Evolutionary conservation across 2,113 vertebrate species (phyloP).

Genomic region (Phalacrocorax brasilianus): DNA sequence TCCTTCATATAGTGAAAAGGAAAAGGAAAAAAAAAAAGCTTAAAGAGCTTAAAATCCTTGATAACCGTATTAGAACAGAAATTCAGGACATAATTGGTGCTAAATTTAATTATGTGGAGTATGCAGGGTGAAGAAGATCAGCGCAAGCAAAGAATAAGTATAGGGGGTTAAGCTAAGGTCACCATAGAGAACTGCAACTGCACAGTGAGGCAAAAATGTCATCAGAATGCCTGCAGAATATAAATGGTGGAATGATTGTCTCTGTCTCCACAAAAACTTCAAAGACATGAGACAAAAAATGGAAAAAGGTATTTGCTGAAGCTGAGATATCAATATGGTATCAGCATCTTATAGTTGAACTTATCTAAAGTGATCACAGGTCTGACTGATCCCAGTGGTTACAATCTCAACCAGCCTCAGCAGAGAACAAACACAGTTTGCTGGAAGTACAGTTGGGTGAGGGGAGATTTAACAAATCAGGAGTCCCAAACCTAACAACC

Average conservation of each 20-base stretch:
- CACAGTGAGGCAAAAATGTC: neutral
- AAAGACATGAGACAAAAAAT: neutral
- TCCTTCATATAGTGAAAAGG: neutral
- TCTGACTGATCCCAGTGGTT: neutral
- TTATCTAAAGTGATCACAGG: neutral
- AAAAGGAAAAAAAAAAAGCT: neutral
- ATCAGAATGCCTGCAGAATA: neutral
- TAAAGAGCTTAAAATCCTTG: neutral
- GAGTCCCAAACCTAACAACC: neutral
- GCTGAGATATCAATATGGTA: neutral
- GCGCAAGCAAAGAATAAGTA: neutral
- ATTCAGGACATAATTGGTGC: neutral
- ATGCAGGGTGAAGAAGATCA: neutral
- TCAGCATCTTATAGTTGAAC: neutral
- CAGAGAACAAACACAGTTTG: neutral
- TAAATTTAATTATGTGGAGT: slow-evolving; percentile 41
- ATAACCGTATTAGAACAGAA: slow-evolving; percentile 5
- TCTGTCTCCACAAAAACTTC: neutral
- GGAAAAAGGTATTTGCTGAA: neutral
- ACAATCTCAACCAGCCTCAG: neutral
- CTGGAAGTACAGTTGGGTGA: neutral
- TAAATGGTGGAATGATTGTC: neutral
- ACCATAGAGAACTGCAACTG: neutral
- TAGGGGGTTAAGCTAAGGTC: neutral
- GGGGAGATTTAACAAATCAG: neutral